Evolutionary conservation across 2,113 vertebrate species (phyloP).

Genomic region (Peromyscus californicus): DNA sequence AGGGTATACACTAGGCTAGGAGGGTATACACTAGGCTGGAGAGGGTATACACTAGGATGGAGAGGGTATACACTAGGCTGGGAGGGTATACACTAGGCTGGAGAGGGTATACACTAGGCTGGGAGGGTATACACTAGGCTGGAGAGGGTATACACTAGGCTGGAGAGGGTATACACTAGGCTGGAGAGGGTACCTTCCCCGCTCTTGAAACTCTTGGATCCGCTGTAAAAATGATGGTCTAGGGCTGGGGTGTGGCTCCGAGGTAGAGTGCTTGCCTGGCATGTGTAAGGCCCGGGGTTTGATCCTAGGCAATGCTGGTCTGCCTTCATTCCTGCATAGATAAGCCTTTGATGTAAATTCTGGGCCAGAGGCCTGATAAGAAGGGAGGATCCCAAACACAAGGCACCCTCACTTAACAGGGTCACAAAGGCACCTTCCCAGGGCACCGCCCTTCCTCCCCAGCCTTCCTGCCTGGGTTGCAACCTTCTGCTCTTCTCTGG

Average conservation of each 20-base stretch:
- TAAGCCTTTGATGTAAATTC: constrained; percentile 12
- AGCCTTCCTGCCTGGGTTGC: not conserved
- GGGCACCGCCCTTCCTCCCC: not conserved
- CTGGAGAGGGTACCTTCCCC: not conserved
- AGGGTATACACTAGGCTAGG: no score
- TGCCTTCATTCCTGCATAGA: not conserved
- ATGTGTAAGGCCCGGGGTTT: not conserved
- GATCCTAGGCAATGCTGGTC: not conserved
- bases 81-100: not conserved
- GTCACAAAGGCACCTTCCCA: not conserved
- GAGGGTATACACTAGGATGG: no score
- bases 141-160: not conserved
- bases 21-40: no score
- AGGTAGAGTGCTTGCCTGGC: not conserved
- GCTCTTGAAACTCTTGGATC: not conserved
- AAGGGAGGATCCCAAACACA: not conserved
- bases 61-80: not conserved
- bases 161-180: not conserved
- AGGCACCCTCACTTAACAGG: not conserved
- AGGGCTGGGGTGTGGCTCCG: not conserved
- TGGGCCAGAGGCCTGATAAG: not conserved
- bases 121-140: not conserved
- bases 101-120: not conserved
- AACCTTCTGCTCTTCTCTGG: not conserved
- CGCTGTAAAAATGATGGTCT: not conserved